phyloP scores from a whole-genome alignment of 2,888 invertebrate species.

The Eubasilissa splendida region DNA sequence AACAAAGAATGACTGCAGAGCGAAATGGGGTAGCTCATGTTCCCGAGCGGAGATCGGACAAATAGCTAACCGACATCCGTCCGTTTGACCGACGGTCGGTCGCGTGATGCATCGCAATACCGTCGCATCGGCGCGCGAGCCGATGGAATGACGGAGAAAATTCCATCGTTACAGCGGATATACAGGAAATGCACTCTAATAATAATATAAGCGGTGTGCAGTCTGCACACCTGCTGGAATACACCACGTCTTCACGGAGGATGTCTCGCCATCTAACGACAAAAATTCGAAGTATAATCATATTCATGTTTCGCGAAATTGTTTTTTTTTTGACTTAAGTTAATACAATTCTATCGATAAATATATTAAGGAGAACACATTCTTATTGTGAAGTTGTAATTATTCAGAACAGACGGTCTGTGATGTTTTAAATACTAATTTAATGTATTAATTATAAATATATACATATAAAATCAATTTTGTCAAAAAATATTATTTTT shows the following conservation, averaged over 20 bases:
- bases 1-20: background rate
- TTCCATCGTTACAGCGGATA: background rate
- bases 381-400: no score
- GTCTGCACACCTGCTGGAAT: background rate
- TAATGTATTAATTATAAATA: no score
- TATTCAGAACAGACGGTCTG: no score
- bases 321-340: no score
- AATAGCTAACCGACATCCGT: background rate
- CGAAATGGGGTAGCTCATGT: background rate
- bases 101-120: conserved; percentile 10
- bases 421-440: no score
- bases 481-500: no score
- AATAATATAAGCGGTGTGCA: no score
- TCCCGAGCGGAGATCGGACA: background rate
- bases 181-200: conserved; percentile 17
- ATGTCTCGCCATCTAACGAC: conserved; percentile 29
- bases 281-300: conserved; percentile 7
- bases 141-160: conserved; percentile 1
- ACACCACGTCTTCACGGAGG: background rate
- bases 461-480: no score
- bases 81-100: background rate
- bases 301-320: no score
- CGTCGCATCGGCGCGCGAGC: background rate
- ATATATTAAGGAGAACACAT: no score
- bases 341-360: no score